Evolutionary conservation across 1,140 invertebrate species (phyloP).

Genomic region (Planococcus citri): DNA sequence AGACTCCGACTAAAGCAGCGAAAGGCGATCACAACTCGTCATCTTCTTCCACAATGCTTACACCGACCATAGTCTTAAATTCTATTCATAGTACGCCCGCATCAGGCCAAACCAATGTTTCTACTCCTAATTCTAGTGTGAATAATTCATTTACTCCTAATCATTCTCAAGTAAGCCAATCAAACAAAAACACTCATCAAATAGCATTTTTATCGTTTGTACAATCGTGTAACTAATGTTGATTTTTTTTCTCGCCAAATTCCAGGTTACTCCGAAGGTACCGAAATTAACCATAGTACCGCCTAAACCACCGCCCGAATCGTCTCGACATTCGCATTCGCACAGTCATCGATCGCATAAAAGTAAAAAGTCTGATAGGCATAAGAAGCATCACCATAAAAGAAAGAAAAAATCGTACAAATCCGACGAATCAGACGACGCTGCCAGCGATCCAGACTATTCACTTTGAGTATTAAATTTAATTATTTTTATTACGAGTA

Average conservation of each 20-base stretch:
- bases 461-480: conserved; percentile 34
- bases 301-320: conserved; percentile 32
- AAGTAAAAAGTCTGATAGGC: conserved; percentile 40
- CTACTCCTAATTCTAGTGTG: neutral
- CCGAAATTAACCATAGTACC: conserved; percentile 43
- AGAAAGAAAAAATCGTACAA: conserved; percentile 49
- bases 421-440: conserved; percentile 49
- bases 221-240: neutral
- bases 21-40: conserved; percentile 4
- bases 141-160: neutral
- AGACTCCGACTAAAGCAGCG: neutral
- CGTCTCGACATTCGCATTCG: conserved; percentile 37
- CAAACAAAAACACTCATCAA: neutral
- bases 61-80: neutral
- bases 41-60: neutral
- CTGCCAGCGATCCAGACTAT: conserved; percentile 58
- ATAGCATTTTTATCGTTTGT: neutral
- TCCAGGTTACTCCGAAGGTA: conserved; percentile 36
- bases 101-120: neutral
- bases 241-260: neutral
- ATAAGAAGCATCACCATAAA: conserved; percentile 53
- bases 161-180: neutral
- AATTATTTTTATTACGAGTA: conserved; percentile 17
- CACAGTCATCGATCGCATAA: conserved; percentile 41
- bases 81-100: neutral